Base-by-base conservation (phyloP, 2,113 vertebrate species). In the Salvelinus namaycush region DNA sequence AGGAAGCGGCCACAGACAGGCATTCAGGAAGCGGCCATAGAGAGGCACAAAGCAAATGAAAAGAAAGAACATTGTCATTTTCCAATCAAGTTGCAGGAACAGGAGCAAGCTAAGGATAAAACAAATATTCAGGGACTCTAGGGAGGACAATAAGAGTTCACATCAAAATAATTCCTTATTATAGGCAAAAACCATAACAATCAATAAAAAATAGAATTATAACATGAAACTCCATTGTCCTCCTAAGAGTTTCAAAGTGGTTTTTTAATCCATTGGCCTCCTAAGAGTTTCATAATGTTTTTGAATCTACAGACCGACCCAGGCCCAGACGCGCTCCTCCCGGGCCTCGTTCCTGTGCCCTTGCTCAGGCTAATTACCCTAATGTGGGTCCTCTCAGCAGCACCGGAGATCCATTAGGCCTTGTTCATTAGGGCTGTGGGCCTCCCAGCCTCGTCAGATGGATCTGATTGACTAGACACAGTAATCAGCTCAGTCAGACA, bases 321-420 rank as follows among this genome's bases (percentile, higher is more conserved):
- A 44, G 39, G 39, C 9, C 39, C 48, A 68, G 39, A 22, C 59
- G 57, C 29, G 26, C 48, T 48, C 68, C 81, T 76, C 77, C 26
- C 44, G 76, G 31, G 82, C 70, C 82, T 84, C 77, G 67, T 87
- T 87, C 71, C 75, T 68, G 72, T 74, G 81, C 73, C 78, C 74
- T 87, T 77, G 85, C 83, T 70, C 81, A 82, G 82, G 83, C 85
- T 90, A 91, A 90, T 92, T 91, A 88, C 87, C 83, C 82, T 87
- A 89, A 91, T 88, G 83, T 66, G 86, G 49, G 77, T 81, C 82
- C 83, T 73, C 80, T 81, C 80, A 68, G 87, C 84, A 83, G 79
- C 81, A 74, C 68, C 68, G 81, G 79, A 85, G 87, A 73, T 18
- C 85, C 84, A 87, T 93, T 91, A 92, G 78, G 73, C 78, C 66